Base-by-base conservation (phyloP, 2,113 vertebrate genomes). In the Tympanuchus pallidicinctus region DNA sequence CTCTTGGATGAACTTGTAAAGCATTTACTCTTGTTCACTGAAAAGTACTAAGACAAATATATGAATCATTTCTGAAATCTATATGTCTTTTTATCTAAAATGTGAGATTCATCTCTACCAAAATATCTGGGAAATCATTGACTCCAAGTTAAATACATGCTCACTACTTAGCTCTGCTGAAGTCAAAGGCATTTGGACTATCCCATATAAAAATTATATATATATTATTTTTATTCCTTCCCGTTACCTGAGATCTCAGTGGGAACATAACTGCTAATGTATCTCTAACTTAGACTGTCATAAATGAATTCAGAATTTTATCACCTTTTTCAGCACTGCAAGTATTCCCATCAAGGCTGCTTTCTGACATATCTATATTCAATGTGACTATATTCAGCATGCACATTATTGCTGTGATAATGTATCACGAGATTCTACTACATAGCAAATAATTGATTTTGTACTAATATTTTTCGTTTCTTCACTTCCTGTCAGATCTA, bases 151-250 rank as follows among this genome's bases (percentile, higher is more conserved):
- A 83, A 88, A 77, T 64, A 48, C 15, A 8, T 24, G 27, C 22
- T 95, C 70, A 32, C 40, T 79, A 54, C 36, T 76, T 73, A 76
- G 54, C 48, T 87, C 18, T 85, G 56, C 74, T 36, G 43, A 92
- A 96, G 52, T 75, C 79, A 94, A 86, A 96, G 65, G 11, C 57
- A 86, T 81, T 96, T 93, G 42, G 65, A 96, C 88, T 61, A 78
- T 95, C 80, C 28, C 34, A 64, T 28, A 67, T 75, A 90, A 90
- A 93, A 90, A 7, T 52, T 40, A 71, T 86, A 64, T 83, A 88
- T 96, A 64, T 81, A 88, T 96, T 95, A 86, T 81, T 94, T 82
- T 88, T 90, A 92, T 93, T 94, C 93, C 69, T 95, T 88, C 86
- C 90, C 43, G 88, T 96, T 95, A 93, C 57, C 42, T 60, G 73